Base-by-base conservation (phyloP, 2,113 vertebrate genomes). In the Notarius quadriscutis region DNA sequence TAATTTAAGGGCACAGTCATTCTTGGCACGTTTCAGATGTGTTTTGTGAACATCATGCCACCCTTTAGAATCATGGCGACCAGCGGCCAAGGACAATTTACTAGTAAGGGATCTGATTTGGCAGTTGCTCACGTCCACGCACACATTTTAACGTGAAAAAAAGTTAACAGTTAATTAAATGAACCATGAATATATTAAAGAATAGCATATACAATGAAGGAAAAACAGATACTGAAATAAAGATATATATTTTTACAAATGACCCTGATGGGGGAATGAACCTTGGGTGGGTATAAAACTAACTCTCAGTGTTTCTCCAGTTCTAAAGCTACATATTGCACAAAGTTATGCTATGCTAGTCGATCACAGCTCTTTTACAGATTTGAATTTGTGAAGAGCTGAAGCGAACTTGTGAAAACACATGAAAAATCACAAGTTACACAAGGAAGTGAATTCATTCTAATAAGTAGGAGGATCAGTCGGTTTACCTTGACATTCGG, bases 401-500 rank as follows among this genome's bases (percentile, higher is more conserved):
- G 50, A 79, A 30, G 51, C 25, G 3, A 55, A 14, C 50, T 25
- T 75, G 72, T 22, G 20, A 75, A 75, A 77, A 25, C 41, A 53
- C 9, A 14, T 27, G 14, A 57, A 20, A 58, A 7, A 75, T 20
- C 25, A 4, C 27, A 62, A 82, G 48, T 67, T 58, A 20, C 57
- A 22, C 9, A 62, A 62, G 11, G 22, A 84, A 84, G 34, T 0
- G 18, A 48, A 82, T 81, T 81, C 2, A 81, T 63, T 81, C 20
- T 50, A 1, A 67, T 41, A 18, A 84, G 50, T 50, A 25, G 50
- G 20, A 82, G 17, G 14, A 71, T 25, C 9, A 27, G 48, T 78
- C 55, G 4, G 11, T 91, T 95, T 95, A 99, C 98, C 97, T 99
- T 99, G 88, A 97, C 91, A 71, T 96, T 96, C 41, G 97, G 97